These are phyloP conservation scores for Brachionus paranguensis DNA, from an alignment of 1,140 invertebrate species.

Conservation along the genomic window DNA sequence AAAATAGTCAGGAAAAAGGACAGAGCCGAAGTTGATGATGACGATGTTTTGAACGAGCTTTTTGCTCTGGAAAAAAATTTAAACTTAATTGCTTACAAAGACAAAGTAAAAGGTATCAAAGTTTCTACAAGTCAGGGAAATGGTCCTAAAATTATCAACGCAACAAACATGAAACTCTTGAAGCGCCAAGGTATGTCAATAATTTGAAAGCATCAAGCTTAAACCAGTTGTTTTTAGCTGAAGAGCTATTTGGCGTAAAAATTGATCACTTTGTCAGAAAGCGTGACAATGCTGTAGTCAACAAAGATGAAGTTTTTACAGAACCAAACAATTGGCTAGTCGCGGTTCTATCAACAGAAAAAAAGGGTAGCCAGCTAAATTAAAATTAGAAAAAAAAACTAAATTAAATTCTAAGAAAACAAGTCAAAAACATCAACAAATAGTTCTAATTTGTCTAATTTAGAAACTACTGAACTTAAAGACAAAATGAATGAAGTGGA, in stretches of 20 bases:
- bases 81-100: background rate
- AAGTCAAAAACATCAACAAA: background rate
- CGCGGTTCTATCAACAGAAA: background rate
- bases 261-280: background rate
- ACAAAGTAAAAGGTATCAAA: background rate
- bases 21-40: background rate
- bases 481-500: background rate
- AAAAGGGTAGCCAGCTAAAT: background rate
- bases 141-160: background rate
- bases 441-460: background rate
- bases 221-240: background rate
- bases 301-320: background rate
- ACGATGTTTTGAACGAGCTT: background rate
- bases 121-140: background rate
- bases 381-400: background rate
- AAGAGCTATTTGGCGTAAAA: background rate
- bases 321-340: background rate
- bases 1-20: background rate
- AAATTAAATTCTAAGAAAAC: background rate
- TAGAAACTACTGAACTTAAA: background rate
- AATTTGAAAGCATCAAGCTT: background rate
- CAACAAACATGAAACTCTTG: background rate
- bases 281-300: background rate
- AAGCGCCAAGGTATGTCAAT: background rate
- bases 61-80: background rate